Evolutionary conservation across 1,140 invertebrate species (phyloP).

Genomic region (Drosophila ambigua): DNA sequence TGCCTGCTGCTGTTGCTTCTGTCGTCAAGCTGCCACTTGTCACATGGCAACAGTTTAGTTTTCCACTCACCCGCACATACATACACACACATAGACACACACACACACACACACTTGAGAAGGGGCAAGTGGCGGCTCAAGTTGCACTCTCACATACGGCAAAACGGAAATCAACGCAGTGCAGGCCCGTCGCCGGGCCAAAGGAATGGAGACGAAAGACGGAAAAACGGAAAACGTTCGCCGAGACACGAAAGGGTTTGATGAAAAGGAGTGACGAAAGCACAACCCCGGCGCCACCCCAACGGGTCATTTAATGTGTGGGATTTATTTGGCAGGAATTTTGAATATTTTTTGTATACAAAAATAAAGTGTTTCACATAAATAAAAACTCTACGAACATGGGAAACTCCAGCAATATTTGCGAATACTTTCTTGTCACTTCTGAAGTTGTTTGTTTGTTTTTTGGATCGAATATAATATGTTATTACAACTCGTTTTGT

Average conservation of each 20-base stretch:
- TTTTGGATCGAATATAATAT: too few relatives aligned
- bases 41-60: conserved; percentile 82
- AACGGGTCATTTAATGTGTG: too few relatives aligned
- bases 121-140: conserved; percentile 67
- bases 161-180: conserved; percentile 77
- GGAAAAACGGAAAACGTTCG: neutral
- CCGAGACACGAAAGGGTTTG: neutral
- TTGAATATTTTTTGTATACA: too few relatives aligned
- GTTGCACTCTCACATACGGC: conserved; percentile 80
- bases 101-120: conserved; percentile 58
- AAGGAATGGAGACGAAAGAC: conserved; percentile 63
- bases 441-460: too few relatives aligned
- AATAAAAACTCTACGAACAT: too few relatives aligned
- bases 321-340: too few relatives aligned
- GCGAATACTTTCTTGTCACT: too few relatives aligned
- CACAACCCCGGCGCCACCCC: too few relatives aligned
- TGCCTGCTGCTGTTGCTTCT: conserved; percentile 33
- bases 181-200: conserved; percentile 73
- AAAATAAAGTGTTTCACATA: too few relatives aligned
- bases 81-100: conserved; percentile 2
- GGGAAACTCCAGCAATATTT: too few relatives aligned
- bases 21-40: conserved; percentile 80
- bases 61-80: conserved; percentile 58
- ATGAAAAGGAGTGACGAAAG: neutral
- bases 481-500: too few relatives aligned